A percentile compares a stretch with the other conserved stretches of the same genome.
Conservation (phyloP, 2,113 vertebrate species). For the Brachypteracias leptosomus region DNA sequence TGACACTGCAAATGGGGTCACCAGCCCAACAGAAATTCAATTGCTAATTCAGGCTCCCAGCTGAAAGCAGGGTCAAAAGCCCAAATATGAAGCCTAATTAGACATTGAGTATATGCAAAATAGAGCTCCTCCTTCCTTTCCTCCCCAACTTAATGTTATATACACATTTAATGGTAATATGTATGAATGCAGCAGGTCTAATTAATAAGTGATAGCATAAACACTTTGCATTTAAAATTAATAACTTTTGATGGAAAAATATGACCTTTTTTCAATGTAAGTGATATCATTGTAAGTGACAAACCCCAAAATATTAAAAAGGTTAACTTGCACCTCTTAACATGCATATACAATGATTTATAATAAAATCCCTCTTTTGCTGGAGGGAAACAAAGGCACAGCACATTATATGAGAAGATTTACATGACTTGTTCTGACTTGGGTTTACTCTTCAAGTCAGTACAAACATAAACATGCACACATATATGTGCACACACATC, state of each 20-base stretch:
- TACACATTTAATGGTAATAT: background rate
- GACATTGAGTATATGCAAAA: constrained; percentile 13
- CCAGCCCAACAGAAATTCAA: constrained; percentile 43
- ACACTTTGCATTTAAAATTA: background rate
- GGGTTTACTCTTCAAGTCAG: background rate
- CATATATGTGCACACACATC: rapidly evolving
- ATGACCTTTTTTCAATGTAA: background rate
- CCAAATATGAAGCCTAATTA: constrained; percentile 55
- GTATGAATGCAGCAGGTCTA: background rate
- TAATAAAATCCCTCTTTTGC: background rate
- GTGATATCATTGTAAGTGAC: background rate
- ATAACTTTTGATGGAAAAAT: background rate
- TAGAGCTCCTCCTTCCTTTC: constrained; percentile 37
- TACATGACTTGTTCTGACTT: background rate
- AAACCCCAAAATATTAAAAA: background rate
- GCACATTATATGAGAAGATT: background rate
- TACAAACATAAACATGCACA: background rate
- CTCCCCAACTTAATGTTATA: background rate
- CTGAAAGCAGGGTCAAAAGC: constrained; percentile 50
- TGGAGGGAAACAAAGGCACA: background rate
- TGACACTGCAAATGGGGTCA: constrained; percentile 50
- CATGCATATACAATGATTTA: background rate
- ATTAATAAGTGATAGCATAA: background rate
- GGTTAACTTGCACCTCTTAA: background rate
- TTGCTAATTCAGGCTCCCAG: constrained; percentile 49